Evolutionary conservation across 2,113 vertebrate genomes (phyloP), one percentile per base, ranked within the genome.

Genomic region (Clupea harengus): DNA sequence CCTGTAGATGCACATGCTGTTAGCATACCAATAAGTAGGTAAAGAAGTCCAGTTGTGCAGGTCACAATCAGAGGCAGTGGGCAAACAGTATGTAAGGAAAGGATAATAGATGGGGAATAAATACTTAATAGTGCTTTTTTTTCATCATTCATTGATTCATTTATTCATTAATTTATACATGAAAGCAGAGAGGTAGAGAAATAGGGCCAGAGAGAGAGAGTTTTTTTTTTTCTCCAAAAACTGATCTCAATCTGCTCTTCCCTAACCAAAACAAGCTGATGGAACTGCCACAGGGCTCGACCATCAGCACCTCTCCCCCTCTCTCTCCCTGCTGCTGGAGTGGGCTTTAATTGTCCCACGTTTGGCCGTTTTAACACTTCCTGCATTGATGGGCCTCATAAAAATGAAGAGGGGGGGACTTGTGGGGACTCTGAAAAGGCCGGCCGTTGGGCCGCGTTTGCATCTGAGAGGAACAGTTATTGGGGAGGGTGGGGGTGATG

Each of bases 341-440:
- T 94, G 95, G 92, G 92, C 94, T 95, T 86, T 96, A 96, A 97
- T 96, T 95, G 96, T 96, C 81, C 93, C 89, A 89, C 93, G 81
- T 83, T 82, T 89, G 89, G 85, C 85, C 17, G 78, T 83, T 88
- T 89, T 88, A 96, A 96, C 96, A 96, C 96, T 97, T 97, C 96
- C 96, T 96, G 96, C 94, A 94, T 94, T 95, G 95, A 95, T 96
- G 95, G 95, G 85, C 89, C 96, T 95, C 93, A 96, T 97, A 96
- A 95, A 94, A 78, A 78, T 78, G 94, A 94, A 93, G 95, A 94
- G 91, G 82, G 93, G 90, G 91, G 94, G 95, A 96, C 96, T 96
- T 97, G 96, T 57, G 64, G 72, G 4, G 28, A 78, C 72, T 78
- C 72, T 78, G 72, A 78, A 78, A 78, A 3, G 28, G 28, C 87